Conservation (phyloP, 2,113 vertebrate genomes). For the Menidia beryllina region DNA sequence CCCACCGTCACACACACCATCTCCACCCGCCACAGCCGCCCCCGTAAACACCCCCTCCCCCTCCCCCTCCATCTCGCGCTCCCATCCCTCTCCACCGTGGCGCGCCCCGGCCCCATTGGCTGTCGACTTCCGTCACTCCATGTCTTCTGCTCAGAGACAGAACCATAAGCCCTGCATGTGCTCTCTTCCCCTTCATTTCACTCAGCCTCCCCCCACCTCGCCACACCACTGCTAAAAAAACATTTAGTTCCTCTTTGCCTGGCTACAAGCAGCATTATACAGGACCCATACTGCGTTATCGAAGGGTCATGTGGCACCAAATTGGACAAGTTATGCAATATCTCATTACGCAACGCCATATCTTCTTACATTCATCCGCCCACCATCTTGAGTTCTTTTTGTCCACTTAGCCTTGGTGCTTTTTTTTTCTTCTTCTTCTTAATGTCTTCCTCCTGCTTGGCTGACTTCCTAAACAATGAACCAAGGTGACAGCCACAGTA, state of each 20-base stretch:
- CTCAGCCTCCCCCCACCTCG: neutral
- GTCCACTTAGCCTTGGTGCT: slow-evolving; percentile 5
- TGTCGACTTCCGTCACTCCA: slow-evolving; percentile 66
- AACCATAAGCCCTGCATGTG: slow-evolving; percentile 50
- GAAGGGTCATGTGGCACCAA: slow-evolving; percentile 48
- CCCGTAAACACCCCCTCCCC: neutral
- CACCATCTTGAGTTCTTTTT: slow-evolving; percentile 27
- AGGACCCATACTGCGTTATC: slow-evolving; percentile 38
- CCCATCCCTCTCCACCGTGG: slow-evolving; percentile 24
- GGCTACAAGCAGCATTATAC: slow-evolving; percentile 11
- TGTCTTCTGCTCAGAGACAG: slow-evolving; percentile 82
- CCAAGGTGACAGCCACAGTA: slow-evolving; percentile 65
- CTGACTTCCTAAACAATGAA: slow-evolving; percentile 41
- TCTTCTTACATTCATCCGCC: slow-evolving; percentile 48
- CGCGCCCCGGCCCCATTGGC: slow-evolving; percentile 73
- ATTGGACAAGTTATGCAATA: slow-evolving; percentile 63
- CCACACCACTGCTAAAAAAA: neutral
- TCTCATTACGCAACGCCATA: slow-evolving; percentile 48
- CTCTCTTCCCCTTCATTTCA: slow-evolving; percentile 16
- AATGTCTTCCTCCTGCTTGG: slow-evolving; percentile 19
- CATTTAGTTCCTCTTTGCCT: neutral
- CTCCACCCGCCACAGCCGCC: slow-evolving; percentile 44
- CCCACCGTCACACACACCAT: slow-evolving; percentile 63
- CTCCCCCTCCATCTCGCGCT: slow-evolving; percentile 26
- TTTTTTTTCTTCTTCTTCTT: slow-evolving; percentile 9